Percentiles rank a stretch among this genome's conserved stretches.
phyloP scores from a whole-genome alignment of 2,113 vertebrate species.

The Otolemur garnettii region DNA sequence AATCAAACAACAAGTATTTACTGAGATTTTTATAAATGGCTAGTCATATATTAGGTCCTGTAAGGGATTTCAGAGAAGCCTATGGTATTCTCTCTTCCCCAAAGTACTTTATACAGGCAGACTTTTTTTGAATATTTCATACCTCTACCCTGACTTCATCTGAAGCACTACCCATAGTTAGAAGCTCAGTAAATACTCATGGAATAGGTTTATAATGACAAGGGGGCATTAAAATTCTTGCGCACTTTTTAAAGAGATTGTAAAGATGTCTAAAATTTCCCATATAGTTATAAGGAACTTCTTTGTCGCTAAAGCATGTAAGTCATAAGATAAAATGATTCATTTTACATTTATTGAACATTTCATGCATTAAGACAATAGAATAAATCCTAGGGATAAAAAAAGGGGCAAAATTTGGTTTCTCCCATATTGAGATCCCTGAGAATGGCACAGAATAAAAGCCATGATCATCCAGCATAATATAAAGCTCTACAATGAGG shows the following conservation, averaged over 20 bases:
- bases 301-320: not conserved
- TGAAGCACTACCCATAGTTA: not conserved
- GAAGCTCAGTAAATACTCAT: not conserved
- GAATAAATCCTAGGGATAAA: not conserved
- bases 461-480: not conserved
- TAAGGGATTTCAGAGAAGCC: slow-evolving; percentile 52
- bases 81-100: not conserved
- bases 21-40: slow-evolving; percentile 60
- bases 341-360: not conserved
- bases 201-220: not conserved
- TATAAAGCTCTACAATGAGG: not conserved
- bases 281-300: slow-evolving; percentile 2
- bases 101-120: not conserved
- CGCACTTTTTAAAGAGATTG: not conserved
- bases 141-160: not conserved
- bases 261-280: slow-evolving; percentile 24
- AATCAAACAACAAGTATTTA: slow-evolving; percentile 69
- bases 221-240: slow-evolving; percentile 17
- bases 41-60: slow-evolving; percentile 45
- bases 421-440: not conserved
- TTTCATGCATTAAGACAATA: not conserved
- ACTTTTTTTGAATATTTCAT: not conserved
- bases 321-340: slow-evolving; percentile 30
- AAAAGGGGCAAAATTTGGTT: not conserved
- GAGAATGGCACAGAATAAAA: not conserved